Evolutionary conservation across 2,113 vertebrate genomes (phyloP).

Genomic region (Plecturocebus donacophilus): DNA sequence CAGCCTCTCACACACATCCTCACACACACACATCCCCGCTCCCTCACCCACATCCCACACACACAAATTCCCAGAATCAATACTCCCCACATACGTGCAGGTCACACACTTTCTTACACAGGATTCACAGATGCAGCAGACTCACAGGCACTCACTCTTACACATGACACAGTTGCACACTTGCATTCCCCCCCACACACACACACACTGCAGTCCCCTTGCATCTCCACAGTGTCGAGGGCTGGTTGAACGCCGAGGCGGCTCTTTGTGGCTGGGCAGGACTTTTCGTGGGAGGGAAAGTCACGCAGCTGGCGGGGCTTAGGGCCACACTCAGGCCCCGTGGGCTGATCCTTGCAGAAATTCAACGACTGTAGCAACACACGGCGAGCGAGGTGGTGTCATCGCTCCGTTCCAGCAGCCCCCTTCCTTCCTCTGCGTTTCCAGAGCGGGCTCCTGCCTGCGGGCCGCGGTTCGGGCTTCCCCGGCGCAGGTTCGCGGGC

Average conservation of each 20-base stretch:
- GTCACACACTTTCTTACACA: not conserved
- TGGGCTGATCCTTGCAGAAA: too few species aligned
- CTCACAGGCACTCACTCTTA: not conserved
- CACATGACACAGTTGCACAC: not conserved
- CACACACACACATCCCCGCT: not conserved
- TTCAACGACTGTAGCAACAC: not conserved
- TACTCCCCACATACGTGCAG: not conserved
- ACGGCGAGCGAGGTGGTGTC: not conserved
- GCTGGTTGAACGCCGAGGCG: not conserved
- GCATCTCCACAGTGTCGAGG: too few species aligned
- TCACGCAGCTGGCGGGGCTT: not conserved
- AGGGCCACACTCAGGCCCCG: not conserved
- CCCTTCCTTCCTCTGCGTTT: not conserved
- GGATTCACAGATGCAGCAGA: not conserved
- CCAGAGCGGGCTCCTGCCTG: not conserved
- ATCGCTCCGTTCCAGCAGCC: rapidly evolving
- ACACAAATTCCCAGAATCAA: not conserved
- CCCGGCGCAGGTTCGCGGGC: not conserved
- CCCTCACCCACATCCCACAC: not conserved
- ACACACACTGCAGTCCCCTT: rapidly evolving
- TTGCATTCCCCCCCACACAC: too few species aligned
- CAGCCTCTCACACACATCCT: too few species aligned
- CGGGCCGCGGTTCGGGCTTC: not conserved
- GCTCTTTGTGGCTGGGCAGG: not conserved
- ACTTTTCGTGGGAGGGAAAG: not conserved